These are phyloP conservation scores for Tiliqua scincoides DNA, from an alignment of 2,113 vertebrate genomes.

Conservation along the genomic window DNA sequence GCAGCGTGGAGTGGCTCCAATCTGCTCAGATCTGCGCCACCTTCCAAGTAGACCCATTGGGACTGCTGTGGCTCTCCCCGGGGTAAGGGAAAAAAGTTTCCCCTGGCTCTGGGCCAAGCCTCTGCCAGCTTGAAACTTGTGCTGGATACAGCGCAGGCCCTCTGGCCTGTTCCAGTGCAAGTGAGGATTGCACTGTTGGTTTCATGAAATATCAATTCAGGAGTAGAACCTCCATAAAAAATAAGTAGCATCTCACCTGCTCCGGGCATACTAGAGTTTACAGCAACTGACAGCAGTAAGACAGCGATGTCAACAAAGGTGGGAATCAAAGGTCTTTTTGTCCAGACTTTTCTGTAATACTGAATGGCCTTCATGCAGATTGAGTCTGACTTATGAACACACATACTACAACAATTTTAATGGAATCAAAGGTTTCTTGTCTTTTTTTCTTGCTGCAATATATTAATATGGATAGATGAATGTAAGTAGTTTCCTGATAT, in stretches of 20 bases:
- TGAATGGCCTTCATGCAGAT: not conserved
- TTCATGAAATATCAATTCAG: slow-evolving; percentile 42
- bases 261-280: not conserved
- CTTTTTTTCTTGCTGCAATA: not conserved
- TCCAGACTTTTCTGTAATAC: not conserved
- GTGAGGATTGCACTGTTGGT: no score
- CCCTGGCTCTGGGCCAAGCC: no score
- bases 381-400: not conserved
- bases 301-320: not conserved
- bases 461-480: no score
- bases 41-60: no score
- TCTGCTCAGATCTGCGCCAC: no score
- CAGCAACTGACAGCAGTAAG: not conserved
- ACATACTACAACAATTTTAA: not conserved
- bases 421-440: not conserved
- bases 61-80: no score
- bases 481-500: no score
- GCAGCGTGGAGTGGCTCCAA: no score
- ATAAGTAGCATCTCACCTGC: slow-evolving; percentile 4
- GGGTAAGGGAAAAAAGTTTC: no score
- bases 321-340: not conserved
- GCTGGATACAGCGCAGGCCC: no score
- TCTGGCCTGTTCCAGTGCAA: no score
- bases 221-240: slow-evolving; percentile 27
- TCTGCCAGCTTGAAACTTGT: no score